Base-by-base conservation (phyloP, 2,113 vertebrate genomes). In the Lophius piscatorius region DNA sequence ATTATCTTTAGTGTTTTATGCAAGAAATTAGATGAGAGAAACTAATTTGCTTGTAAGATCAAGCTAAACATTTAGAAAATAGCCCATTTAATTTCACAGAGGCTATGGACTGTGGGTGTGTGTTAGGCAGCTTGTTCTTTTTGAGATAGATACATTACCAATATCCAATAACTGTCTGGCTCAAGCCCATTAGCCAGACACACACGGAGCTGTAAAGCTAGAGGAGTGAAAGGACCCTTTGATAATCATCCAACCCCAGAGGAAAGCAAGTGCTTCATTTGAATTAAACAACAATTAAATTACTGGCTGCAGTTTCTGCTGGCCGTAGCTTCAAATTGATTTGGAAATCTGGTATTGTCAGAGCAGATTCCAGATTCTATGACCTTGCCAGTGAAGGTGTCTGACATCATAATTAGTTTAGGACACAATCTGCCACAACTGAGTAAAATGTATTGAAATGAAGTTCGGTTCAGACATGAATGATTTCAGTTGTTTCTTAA, bases 241-340 rank as follows among this genome's bases (percentile, higher is more conserved):
- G 82, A 85, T 73, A 80, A 81, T 78, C 73, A 76, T 60, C 64
- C 79, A 68, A 51, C 58, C 71, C 75, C 70, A 65, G 74, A 84
- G 80, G 82, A 80, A 57, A 63, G 68, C 48, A 40, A 69, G 56
- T 61, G 52, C 75, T 74, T 82, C 74, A 83, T 88, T 83, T 83
- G 74, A 85, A 87, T 76, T 45, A 84, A 86, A 81, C 76, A 87
- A 86, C 80, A 86, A 86, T 88, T 81, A 78, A 80, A 88, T 87
- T 77, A 81, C 58, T 64, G 38, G 41, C 75, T 68, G 54, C 70
- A 76, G 50, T 82, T 81, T 46, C 36, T 58, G 18, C 60, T 1
- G 22, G 68, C 47, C 65, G 76, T 78, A 81, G 63, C 29, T 40
- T 34, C 59, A 65, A 76, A 83, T 70, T 76, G 74, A 77, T 81